These are phyloP conservation scores for Tetramorium bicarinatum DNA, from an alignment of 2,888 invertebrate species.

Conservation along the genomic window DNA sequence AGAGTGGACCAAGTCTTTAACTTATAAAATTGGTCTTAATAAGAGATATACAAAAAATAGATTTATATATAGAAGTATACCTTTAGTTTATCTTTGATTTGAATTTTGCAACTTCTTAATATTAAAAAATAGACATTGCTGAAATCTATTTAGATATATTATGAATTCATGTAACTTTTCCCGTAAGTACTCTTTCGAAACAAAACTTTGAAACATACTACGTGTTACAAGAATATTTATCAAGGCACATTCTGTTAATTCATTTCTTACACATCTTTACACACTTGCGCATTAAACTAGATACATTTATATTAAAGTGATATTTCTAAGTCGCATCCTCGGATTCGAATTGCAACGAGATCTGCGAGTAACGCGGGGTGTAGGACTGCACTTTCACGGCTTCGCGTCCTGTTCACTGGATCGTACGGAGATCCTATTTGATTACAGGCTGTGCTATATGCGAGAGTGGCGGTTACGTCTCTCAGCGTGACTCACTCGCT, in stretches of 20 bases:
- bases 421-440: constrained; percentile 77
- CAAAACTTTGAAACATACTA: background rate
- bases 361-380: constrained; percentile 63
- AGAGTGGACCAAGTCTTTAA: background rate
- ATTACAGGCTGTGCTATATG: constrained; percentile 72
- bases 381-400: constrained; percentile 71
- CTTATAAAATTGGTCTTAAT: background rate
- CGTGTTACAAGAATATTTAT: background rate
- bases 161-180: background rate
- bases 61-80: background rate
- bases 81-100: background rate
- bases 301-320: background rate
- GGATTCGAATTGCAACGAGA: constrained; percentile 58
- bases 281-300: background rate
- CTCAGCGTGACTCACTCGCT: constrained; percentile 74
- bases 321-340: background rate
- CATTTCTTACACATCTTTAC: background rate
- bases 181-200: background rate
- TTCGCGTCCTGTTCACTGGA: constrained; percentile 71
- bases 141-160: background rate
- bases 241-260: background rate
- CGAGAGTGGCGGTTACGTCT: constrained; percentile 75
- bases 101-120: background rate
- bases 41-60: background rate
- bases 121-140: background rate